Percentiles rank a stretch among this genome's conserved stretches.
Evolutionary conservation across 2,888 invertebrate genomes (phyloP).

Genomic region (Tetragnatha montana): DNA sequence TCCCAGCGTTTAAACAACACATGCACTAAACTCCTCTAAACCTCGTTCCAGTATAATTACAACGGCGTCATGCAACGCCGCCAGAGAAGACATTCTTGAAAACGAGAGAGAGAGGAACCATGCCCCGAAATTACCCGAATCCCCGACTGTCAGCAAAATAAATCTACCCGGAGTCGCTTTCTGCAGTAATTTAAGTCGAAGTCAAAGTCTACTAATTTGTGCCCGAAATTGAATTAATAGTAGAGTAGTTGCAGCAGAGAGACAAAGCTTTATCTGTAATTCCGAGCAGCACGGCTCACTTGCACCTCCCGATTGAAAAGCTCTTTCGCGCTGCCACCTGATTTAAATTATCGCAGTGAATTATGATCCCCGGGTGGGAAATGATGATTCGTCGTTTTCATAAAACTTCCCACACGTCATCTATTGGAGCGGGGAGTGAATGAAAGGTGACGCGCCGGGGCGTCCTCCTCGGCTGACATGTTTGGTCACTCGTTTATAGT

Average conservation of each 20-base stretch:
- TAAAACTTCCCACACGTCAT: slow-evolving; percentile 27
- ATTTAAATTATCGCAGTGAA: slow-evolving; percentile 60
- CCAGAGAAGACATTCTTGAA: background rate
- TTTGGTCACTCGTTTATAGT: background rate
- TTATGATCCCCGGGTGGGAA: slow-evolving; percentile 48
- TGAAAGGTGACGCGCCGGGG: background rate
- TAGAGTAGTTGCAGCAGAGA: background rate
- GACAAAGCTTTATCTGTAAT: slow-evolving; percentile 31
- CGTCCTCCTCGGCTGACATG: background rate
- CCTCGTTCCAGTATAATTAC: background rate
- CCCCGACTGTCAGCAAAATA: background rate
- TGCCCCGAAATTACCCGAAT: background rate
- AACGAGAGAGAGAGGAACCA: background rate
- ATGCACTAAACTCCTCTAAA: background rate
- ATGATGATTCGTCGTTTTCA: slow-evolving; percentile 56
- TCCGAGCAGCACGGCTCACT: slow-evolving; percentile 18
- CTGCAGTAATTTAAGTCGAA: slow-evolving; percentile 9
- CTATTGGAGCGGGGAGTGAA: background rate
- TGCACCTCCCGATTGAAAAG: slow-evolving; percentile 26
- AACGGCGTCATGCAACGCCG: background rate
- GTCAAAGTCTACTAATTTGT: slow-evolving; percentile 43
- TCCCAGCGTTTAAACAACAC: too few relatives aligned
- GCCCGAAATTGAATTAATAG: slow-evolving; percentile 41
- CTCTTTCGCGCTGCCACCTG: slow-evolving; percentile 23
- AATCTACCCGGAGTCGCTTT: background rate